Base-by-base conservation (phyloP, 2,888 invertebrate genomes). In the Drosophila flavopinicola region DNA sequence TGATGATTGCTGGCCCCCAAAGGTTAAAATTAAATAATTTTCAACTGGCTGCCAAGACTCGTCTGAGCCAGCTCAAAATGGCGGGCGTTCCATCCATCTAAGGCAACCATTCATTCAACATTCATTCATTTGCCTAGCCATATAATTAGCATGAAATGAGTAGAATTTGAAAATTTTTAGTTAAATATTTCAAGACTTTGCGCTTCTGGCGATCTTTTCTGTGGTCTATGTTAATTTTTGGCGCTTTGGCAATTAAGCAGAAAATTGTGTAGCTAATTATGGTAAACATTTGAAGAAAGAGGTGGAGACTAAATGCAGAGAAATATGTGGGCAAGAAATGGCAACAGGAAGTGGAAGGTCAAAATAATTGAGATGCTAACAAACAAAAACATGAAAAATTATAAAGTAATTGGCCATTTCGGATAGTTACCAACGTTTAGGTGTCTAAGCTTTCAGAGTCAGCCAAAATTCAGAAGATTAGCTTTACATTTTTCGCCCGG, bases 111-210 rank as follows among this genome's bases (percentile, higher is more conserved):
- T 76, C 58, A 84, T 66, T 66, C 51, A 79, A 72, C 58, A 84
- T 66, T 66, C 51, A 79, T 70, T 70, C 69, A 70, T 76, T 87
- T 75, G 76, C 65, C 78, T 68, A 75, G 73, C 67, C 78, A 70
- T 85, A 85, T 88, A 87, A 87, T 87, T 87, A 88, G 87, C 85
- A 85, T 87, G 86, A 87, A 88, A 88, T 87, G 87, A 85, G 85
- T 78, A 87, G 83, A 64, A 72, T 72, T 72, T 72, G 35, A 52
- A 71, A 73, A 88, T 78, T 74, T 86, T 83, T 63, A 71, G 76
- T 67, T 70, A 66, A 75, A 66, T 66, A 75, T 72, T 68, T 77
- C 48, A 60, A 67, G 52, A 71, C 42, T 54, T 75, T 78, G 70
- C 51, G 82, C 86, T 85, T 61, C 56, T 73, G 71, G 77, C 83